Base-by-base conservation (phyloP, 2,888 invertebrate genomes). In the Catocala fraxini region DNA sequence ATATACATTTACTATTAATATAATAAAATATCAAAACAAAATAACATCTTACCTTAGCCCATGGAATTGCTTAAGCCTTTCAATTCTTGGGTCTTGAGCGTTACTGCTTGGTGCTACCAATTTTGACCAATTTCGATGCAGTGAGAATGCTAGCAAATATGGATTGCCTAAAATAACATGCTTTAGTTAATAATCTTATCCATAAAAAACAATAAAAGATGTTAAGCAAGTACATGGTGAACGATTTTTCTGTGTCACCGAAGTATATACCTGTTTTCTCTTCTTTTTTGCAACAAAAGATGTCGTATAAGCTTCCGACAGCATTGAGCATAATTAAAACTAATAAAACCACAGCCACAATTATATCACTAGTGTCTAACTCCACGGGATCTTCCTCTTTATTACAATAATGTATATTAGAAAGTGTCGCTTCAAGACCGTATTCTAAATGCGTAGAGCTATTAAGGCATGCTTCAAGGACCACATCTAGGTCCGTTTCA, bases 401-500 rank as follows among this genome's bases (percentile, higher is more conserved):
- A 5, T 88, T 85, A 72, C 93, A 93, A 68, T 93, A 90, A 4
- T 77, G 63, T 56, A 93, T 49, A 51, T 83, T 71, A 5, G 80
- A 68, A 43, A 91, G 13, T 42, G 65, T 86, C 0, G 80, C 88
- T 75, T 92, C 84, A 25, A 94, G 43, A 52, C 79, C 64, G 65
- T 92, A 90, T 3, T 84, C 65, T 2, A 59, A 77, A 85, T 86
- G 89, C 6, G 91, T 62, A 1, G 89, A 85, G 58, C 85, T 65
- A 57, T 94, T 93, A 0, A 90, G 68, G 85, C 93, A 93, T 84
- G 51, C 80, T 70, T 81, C 89, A 83, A 92, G 88, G 85, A 71
- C 68, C 33, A 25, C n/a, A 48, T 47, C n/a, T 51, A 51, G 49
- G 58, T 49, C 48, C 57, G 79, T 73, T 57, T 65, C 67, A 56